Evolutionary conservation across 2,797 vertebrate species (phyloP), one percentile per base, ranked within the genome.

Genomic region (Pterois miles): DNA sequence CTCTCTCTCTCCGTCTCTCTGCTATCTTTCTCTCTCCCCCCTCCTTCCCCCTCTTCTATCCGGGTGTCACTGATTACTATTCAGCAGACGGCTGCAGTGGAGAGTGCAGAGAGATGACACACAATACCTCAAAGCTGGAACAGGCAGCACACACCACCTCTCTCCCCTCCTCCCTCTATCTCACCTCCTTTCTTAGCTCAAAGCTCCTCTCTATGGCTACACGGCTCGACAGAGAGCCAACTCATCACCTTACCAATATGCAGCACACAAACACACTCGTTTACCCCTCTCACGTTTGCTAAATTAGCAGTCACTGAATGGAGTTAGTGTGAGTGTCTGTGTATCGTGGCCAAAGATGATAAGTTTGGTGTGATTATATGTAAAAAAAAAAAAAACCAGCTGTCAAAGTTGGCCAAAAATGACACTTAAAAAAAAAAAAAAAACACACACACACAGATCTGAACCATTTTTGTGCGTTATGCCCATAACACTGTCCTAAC

Each of bases 11-110:
- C 34, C 20, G 3, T 29, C 25, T 50, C 14, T 63, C 86, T 8
- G 23, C 27, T 38, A 25, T 38, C 71, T 54, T 72, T 76, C 84
- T 57, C 29, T 43, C 62, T n/a, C 62, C 36, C 8, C 79, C 23
- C 83, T 53, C 79, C 38, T 54, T 38, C 81, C 62, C 71, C 74
- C 73, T 67, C 82, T 74, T 65, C 91, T 88, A 83, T 92, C 91
- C 87, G 83, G 82, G 94, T 94, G 94, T 95, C 95, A 94, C 92
- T 92, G 94, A 96, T 96, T 97, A 96, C 94, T 95, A 97, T 96
- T 96, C 95, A 96, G 92, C 95, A 96, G 95, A 96, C 93, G 92
- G 93, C 92, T 96, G 95, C 94, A 96, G 95, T 77, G 74, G 87
- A 89, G 83, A 89, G 90, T 81, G 88, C 95, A 94, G 93, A 94